Conservation (phyloP, 2,797 vertebrate genomes). For the Mormyrus proboscirostris region DNA sequence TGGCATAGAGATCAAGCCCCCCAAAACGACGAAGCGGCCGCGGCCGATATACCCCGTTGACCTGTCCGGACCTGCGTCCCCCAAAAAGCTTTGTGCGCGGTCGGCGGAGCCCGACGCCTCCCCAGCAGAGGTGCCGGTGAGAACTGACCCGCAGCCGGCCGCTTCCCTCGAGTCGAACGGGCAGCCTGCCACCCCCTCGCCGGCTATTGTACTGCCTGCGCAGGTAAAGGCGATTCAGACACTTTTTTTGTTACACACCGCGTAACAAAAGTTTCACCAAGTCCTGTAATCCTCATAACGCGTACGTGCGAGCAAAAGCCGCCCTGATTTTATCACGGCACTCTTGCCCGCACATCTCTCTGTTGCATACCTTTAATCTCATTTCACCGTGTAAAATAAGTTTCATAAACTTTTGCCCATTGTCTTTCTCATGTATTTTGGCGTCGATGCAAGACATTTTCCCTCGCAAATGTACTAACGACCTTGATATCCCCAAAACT, state of each 20-base stretch:
- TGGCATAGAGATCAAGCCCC: slow-evolving; percentile 55
- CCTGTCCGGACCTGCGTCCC: slow-evolving; percentile 41
- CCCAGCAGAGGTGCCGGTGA: slow-evolving; percentile 63
- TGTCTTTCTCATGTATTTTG: not conserved
- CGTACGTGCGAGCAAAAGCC: not conserved
- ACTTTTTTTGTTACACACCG: slow-evolving; percentile 1
- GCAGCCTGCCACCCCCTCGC: slow-evolving; percentile 45
- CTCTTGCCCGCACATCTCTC: not conserved
- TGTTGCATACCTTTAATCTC: slow-evolving; percentile 4
- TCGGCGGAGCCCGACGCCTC: slow-evolving; percentile 57
- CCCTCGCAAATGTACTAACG: not conserved
- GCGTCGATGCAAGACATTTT: not conserved
- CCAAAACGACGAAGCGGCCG: slow-evolving; percentile 60
- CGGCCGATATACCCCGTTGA: slow-evolving; percentile 48
- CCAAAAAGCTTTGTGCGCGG: slow-evolving; percentile 76
- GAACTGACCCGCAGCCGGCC: slow-evolving; percentile 58
- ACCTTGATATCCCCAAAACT: slow-evolving; percentile 10
- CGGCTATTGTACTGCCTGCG: slow-evolving; percentile 59
- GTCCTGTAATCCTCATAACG: not conserved
- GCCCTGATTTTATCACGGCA: not conserved
- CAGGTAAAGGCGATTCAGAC: slow-evolving; percentile 65
- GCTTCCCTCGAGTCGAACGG: slow-evolving; percentile 59
- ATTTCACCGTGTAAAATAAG: not conserved
- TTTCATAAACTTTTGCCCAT: slow-evolving; percentile 14
- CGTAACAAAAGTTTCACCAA: slow-evolving; percentile 11